Evolutionary conservation across 2,888 invertebrate species (phyloP).

Genomic region (Tolmerus cingulatus): DNA sequence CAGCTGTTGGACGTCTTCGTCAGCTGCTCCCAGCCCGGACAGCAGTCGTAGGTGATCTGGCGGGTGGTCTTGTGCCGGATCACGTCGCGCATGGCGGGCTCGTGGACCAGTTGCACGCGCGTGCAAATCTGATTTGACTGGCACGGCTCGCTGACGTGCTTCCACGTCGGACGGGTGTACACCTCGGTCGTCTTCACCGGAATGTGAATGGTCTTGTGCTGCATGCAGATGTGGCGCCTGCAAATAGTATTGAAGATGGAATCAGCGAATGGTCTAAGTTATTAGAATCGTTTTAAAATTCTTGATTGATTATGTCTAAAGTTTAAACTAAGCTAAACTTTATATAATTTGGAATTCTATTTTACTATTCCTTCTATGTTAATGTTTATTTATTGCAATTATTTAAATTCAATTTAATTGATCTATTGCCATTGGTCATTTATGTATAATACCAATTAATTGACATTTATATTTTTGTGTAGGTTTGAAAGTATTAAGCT

Average conservation of each 20-base stretch:
- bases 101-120: slow-evolving; percentile 67
- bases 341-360: too few relatives aligned
- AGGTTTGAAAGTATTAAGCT: too few relatives aligned
- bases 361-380: too few relatives aligned
- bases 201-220: slow-evolving; percentile 64
- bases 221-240: slow-evolving; percentile 67
- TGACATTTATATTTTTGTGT: too few relatives aligned
- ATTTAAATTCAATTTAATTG: too few relatives aligned
- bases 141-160: slow-evolving; percentile 66
- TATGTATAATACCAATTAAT: too few relatives aligned
- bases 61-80: slow-evolving; percentile 64
- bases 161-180: slow-evolving; percentile 66
- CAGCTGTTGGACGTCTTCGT: slow-evolving; percentile 68
- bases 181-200: slow-evolving; percentile 66
- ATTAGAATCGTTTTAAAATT: neutral
- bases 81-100: slow-evolving; percentile 66
- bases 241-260: slow-evolving; percentile 47
- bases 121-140: slow-evolving; percentile 66
- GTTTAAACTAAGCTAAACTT: too few relatives aligned
- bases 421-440: too few relatives aligned
- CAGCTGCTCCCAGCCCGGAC: slow-evolving; percentile 70
- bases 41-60: slow-evolving; percentile 67
- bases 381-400: too few relatives aligned
- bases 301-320: too few relatives aligned
- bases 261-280: neutral